Evolutionary conservation across 2,888 invertebrate species (phyloP).

Genomic region (Acleris holmiana): DNA sequence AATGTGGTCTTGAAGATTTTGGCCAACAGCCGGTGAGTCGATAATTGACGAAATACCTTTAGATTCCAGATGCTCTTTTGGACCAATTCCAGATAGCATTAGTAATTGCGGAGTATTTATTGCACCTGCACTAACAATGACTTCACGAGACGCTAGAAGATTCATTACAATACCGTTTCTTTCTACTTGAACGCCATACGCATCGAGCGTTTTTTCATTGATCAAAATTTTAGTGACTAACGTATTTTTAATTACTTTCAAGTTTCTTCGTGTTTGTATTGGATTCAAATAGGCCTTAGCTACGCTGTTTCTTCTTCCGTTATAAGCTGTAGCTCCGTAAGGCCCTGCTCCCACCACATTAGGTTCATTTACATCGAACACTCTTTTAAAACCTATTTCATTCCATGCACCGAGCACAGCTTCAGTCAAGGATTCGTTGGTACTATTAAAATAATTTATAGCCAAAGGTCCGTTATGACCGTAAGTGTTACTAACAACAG

Average conservation of each 20-base stretch:
- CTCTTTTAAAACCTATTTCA: slow-evolving; percentile 68
- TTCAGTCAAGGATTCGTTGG: slow-evolving; percentile 57
- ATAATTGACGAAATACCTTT: slow-evolving; percentile 62
- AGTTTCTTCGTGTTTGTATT: slow-evolving; percentile 53
- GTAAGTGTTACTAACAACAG: slow-evolving; percentile 52
- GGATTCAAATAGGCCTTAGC: slow-evolving; percentile 73
- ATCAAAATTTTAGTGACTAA: slow-evolving; percentile 78
- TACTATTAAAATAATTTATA: slow-evolving; percentile 71
- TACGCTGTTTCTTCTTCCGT: slow-evolving; percentile 75
- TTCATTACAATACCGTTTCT: slow-evolving; percentile 48
- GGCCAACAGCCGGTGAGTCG: slow-evolving; percentile 75
- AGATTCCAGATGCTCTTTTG: slow-evolving; percentile 52
- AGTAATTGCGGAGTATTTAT: slow-evolving; percentile 68
- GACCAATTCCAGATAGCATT: slow-evolving; percentile 80
- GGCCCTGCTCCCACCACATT: slow-evolving; percentile 77
- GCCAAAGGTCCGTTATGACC: slow-evolving; percentile 72
- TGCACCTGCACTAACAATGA: slow-evolving; percentile 65
- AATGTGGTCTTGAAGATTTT: slow-evolving; percentile 82
- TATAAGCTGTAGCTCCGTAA: slow-evolving; percentile 69
- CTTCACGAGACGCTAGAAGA: slow-evolving; percentile 58
- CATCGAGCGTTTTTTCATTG: slow-evolving; percentile 59
- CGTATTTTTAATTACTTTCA: slow-evolving; percentile 72
- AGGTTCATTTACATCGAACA: slow-evolving; percentile 68
- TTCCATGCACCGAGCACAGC: slow-evolving; percentile 64
- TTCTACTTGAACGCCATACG: slow-evolving; percentile 66